Conservation (phyloP, 1,140 invertebrate genomes). For the Apis cerana region DNA sequence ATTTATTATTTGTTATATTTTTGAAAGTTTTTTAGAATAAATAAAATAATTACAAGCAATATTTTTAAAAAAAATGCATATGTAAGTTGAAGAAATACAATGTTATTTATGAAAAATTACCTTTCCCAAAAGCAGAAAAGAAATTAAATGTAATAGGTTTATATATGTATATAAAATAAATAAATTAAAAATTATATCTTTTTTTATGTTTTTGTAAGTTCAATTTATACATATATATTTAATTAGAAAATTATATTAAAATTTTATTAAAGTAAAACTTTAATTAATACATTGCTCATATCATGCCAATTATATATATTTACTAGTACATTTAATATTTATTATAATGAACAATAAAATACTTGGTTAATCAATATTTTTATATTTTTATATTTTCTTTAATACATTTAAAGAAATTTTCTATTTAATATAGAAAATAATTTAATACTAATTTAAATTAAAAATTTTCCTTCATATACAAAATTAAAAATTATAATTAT, state of each 20-base stretch:
- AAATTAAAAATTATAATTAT: not conserved
- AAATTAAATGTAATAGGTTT: constrained; percentile 29
- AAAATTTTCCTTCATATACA: not conserved
- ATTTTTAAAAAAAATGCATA: not conserved
- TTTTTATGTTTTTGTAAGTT: not conserved
- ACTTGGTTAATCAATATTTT: no score
- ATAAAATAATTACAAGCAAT: constrained; percentile 10
- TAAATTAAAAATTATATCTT: not conserved
- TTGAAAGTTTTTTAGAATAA: not conserved
- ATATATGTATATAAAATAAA: constrained; percentile 10
- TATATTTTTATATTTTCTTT: no score
- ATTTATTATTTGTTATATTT: not conserved
- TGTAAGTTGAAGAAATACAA: not conserved
- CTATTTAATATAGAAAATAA: no score
- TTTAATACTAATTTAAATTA: no score
- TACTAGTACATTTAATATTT: no score
- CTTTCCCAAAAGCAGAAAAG: constrained; percentile 25
- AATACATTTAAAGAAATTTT: no score
- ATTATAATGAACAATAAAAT: no score
- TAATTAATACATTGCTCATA: no score
- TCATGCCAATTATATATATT: no score
- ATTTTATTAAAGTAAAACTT: no score
- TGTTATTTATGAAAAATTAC: constrained; percentile 28
- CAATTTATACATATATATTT: no score
- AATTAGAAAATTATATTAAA: no score